These are phyloP conservation scores for Phenacoccus solenopsis DNA, from an alignment of 1,140 invertebrate species.

Conservation along the genomic window DNA sequence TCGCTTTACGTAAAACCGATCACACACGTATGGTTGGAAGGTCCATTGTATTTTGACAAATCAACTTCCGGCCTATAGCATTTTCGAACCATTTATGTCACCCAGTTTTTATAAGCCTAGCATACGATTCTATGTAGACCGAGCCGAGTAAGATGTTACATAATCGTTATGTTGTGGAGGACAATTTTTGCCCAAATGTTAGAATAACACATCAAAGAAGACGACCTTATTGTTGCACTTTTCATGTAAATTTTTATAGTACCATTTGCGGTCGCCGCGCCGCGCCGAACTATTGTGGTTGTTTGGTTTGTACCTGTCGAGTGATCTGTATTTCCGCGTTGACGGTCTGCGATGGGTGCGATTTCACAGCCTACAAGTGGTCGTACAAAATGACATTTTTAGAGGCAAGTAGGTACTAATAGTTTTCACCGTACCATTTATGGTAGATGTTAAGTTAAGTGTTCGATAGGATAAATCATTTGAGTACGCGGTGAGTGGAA, in stretches of 20 bases:
- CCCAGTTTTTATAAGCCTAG: neutral
- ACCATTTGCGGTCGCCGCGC: too few species aligned
- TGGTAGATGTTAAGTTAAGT: too few species aligned
- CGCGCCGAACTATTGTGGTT: too few species aligned
- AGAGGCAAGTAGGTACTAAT: too few species aligned
- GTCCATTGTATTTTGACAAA: constrained; percentile 2
- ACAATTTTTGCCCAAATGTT: neutral
- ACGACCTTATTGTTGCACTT: neutral
- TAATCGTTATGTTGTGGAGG: neutral
- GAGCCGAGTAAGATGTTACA: neutral
- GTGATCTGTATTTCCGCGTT: too few species aligned
- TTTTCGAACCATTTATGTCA: constrained; percentile 2
- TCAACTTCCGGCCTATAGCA: neutral
- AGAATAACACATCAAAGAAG: neutral
- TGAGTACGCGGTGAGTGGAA: too few species aligned
- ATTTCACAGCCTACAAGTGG: too few species aligned
- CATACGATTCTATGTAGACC: neutral
- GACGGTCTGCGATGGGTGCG: too few species aligned
- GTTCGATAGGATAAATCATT: too few species aligned
- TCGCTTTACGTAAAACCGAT: neutral
- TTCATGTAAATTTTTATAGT: neutral
- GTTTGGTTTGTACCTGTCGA: too few species aligned
- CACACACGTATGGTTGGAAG: neutral
- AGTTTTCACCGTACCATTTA: too few species aligned
- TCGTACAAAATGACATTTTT: too few species aligned